Conservation (phyloP, 1,140 invertebrate genomes). For the Danaus melanippus region DNA sequence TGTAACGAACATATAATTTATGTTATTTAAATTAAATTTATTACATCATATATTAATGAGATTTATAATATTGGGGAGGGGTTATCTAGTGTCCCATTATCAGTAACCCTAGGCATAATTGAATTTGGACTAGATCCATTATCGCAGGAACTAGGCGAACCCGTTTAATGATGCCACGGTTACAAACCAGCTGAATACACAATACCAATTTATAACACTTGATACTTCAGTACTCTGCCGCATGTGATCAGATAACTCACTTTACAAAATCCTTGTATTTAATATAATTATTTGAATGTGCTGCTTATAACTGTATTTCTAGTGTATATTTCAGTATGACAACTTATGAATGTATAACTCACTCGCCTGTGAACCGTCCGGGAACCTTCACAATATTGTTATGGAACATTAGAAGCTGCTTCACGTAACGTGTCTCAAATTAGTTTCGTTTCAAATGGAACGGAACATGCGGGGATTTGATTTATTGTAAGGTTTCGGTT, state of each 20-base stretch:
- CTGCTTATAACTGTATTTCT: too few species aligned
- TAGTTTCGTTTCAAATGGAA: conserved; percentile 6
- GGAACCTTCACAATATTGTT: too few species aligned
- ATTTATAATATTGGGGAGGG: conserved; percentile 1
- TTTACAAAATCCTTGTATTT: background rate
- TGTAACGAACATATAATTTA: too few species aligned
- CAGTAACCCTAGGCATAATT: conserved; percentile 12
- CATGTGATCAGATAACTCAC: background rate
- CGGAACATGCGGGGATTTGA: conserved; percentile 10
- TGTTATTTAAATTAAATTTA: too few species aligned
- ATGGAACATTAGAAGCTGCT: background rate
- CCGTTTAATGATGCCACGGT: conserved; percentile 19
- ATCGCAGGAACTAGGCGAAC: conserved; percentile 12
- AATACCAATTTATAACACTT: background rate
- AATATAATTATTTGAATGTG: too few species aligned
- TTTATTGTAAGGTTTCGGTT: conserved; percentile 19
- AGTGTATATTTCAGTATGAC: too few species aligned
- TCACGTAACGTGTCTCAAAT: conserved; percentile 12
- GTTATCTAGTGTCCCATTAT: conserved; percentile 14
- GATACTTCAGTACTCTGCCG: background rate
- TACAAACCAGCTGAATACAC: conserved; percentile 3
- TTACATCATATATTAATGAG: too few species aligned
- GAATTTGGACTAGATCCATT: conserved; percentile 19
- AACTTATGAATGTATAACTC: too few species aligned
- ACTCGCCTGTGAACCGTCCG: too few species aligned